Percentiles rank a stretch among this genome's conserved stretches.
These are phyloP conservation scores for Lucinisca nassula DNA, from an alignment of 2,888 invertebrate genomes.

Conservation along the genomic window DNA sequence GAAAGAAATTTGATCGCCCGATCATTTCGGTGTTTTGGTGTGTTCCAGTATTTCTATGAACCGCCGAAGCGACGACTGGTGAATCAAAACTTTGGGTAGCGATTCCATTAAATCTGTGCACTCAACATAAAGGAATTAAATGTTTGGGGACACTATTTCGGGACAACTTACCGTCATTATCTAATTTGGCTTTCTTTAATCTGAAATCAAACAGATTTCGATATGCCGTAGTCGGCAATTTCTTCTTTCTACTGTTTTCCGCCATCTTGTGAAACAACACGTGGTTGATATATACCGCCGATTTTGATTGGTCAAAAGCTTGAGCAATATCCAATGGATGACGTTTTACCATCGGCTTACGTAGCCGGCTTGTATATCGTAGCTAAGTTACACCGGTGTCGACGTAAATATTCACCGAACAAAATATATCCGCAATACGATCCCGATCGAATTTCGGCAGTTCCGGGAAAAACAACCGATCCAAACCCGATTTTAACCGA, in stretches of 20 bases:
- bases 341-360: neutral
- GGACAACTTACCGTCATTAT: neutral
- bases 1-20: too few species aligned
- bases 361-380: too few species aligned
- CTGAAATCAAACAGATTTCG: neutral
- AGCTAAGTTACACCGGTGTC: too few species aligned
- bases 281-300: neutral
- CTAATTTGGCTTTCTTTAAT: neutral
- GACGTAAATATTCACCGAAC: neutral
- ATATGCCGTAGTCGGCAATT: too few species aligned
- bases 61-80: neutral
- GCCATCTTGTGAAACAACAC: neutral
- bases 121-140: too few species aligned
- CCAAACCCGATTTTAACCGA: neutral
- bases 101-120: neutral
- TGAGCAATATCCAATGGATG: neutral
- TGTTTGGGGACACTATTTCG: neutral
- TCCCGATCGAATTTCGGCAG: neutral
- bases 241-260: neutral
- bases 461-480: neutral
- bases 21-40: neutral
- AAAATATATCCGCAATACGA: neutral
- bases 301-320: neutral
- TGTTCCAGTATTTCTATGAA: neutral
- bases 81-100: too few species aligned